A percentile compares a stretch with the other conserved stretches of the same genome.
phyloP scores from a whole-genome alignment of 2,888 invertebrate species.

The Sacculina carcini region DNA sequence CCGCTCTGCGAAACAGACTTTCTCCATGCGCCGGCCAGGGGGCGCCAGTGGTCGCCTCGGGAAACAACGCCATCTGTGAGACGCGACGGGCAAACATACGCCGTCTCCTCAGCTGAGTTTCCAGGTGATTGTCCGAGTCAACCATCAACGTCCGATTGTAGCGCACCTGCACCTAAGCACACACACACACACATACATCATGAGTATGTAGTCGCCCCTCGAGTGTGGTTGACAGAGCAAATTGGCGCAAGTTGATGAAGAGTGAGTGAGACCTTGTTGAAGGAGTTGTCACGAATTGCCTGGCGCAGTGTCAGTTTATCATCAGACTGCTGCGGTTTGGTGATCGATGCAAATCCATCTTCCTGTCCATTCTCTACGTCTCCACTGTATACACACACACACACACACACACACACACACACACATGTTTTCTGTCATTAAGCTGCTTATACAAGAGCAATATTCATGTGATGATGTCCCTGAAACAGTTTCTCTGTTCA shows the following conservation, averaged over 20 bases:
- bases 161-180: slow-evolving; percentile 15
- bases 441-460: too few relatives aligned
- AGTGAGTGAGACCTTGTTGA: slow-evolving; percentile 15
- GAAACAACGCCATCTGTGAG: slow-evolving; percentile 13
- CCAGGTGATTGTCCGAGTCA: slow-evolving; percentile 16
- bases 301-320: slow-evolving; percentile 12
- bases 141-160: slow-evolving; percentile 17
- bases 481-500: too few relatives aligned
- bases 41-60: not conserved
- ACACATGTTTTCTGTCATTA: not conserved
- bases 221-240: too few relatives aligned
- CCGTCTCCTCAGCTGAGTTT: slow-evolving; percentile 15
- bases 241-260: too few relatives aligned
- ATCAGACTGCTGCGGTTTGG: not conserved
- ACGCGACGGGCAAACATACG: slow-evolving; percentile 15
- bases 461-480: too few relatives aligned
- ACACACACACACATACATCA: too few relatives aligned
- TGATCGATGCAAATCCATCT: not conserved
- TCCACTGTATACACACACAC: not conserved
- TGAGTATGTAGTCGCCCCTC: too few relatives aligned
- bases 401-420: not conserved
- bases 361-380: not conserved
- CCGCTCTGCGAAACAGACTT: not conserved
- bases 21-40: not conserved
- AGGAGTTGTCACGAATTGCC: slow-evolving; percentile 15